Evolutionary conservation across 2,888 invertebrate species (phyloP).

Genomic region (Callinectes sapidus): DNA sequence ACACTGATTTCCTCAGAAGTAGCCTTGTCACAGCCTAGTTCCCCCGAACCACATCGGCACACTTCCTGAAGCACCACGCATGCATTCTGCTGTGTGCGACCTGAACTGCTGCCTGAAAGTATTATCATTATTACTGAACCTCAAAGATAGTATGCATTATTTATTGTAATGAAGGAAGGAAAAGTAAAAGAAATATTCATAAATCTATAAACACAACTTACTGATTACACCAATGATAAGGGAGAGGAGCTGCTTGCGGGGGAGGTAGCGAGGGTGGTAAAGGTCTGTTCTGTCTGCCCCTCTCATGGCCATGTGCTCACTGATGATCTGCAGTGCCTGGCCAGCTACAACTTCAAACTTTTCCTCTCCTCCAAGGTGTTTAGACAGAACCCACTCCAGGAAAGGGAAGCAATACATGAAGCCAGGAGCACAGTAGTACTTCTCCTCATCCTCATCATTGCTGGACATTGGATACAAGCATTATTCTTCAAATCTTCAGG

Average conservation of each 20-base stretch:
- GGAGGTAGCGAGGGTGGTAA: slow-evolving; percentile 86
- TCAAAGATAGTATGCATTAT: background rate
- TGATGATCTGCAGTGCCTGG: slow-evolving; percentile 76
- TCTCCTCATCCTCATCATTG: slow-evolving; percentile 63
- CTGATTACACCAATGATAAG: slow-evolving; percentile 87
- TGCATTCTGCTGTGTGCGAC: slow-evolving; percentile 86
- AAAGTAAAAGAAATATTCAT: background rate
- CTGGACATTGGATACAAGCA: background rate
- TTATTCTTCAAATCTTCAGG: background rate
- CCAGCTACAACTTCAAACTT: slow-evolving; percentile 58
- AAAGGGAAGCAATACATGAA: slow-evolving; percentile 91
- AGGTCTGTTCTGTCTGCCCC: slow-evolving; percentile 78
- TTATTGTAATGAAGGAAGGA: background rate
- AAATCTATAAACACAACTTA: slow-evolving; percentile 75
- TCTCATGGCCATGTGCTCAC: slow-evolving; percentile 81
- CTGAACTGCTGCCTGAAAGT: slow-evolving; percentile 80
- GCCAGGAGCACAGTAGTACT: slow-evolving; percentile 82
- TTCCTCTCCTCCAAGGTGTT: slow-evolving; percentile 73
- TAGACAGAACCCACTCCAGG: slow-evolving; percentile 77
- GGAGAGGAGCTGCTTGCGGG: slow-evolving; percentile 87
- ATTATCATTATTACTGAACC: background rate
- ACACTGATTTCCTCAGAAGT: slow-evolving; percentile 84
- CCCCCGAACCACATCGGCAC: slow-evolving; percentile 85
- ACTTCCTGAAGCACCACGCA: slow-evolving; percentile 88
- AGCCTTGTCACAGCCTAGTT: slow-evolving; percentile 81